phyloP scores from a whole-genome alignment of 2,113 vertebrate species.

The Syngnathoides biaculeatus region DNA sequence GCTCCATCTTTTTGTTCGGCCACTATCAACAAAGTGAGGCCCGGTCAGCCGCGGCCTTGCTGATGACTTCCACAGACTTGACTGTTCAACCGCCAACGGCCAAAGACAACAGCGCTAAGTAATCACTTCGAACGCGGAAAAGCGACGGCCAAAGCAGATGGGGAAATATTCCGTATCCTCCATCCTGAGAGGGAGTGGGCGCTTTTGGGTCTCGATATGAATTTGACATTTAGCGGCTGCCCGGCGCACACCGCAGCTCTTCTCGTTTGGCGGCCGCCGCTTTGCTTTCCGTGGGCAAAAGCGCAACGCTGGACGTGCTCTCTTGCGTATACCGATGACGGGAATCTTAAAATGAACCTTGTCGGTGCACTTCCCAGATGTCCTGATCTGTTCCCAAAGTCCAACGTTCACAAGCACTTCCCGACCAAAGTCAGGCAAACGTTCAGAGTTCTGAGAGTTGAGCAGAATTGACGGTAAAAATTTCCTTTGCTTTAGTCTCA shows the following conservation, averaged over 20 bases:
- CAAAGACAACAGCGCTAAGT: slow-evolving; percentile 1
- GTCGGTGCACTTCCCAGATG: too few species aligned
- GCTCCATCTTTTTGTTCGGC: neutral
- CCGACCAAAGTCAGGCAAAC: neutral
- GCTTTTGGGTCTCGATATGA: neutral
- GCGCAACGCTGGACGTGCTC: too few species aligned
- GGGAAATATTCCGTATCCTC: neutral
- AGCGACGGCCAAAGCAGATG: neutral
- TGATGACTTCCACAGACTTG: neutral
- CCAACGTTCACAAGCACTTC: neutral
- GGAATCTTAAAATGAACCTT: too few species aligned
- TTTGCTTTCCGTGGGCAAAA: too few species aligned
- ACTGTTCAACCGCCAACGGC: neutral
- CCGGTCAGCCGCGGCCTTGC: neutral
- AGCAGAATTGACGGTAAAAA: neutral
- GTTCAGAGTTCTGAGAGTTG: too few species aligned
- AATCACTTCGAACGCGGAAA: neutral
- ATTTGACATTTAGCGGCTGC: neutral
- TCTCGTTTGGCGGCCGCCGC: neutral
- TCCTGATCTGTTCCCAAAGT: too few species aligned
- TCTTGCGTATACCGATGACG: too few species aligned
- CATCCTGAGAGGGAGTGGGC: neutral
- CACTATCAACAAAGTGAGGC: neutral
- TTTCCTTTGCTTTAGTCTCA: neutral
- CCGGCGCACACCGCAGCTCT: neutral